Conservation (phyloP, 2,797 vertebrate genomes). For the Amblyraja radiata region DNA sequence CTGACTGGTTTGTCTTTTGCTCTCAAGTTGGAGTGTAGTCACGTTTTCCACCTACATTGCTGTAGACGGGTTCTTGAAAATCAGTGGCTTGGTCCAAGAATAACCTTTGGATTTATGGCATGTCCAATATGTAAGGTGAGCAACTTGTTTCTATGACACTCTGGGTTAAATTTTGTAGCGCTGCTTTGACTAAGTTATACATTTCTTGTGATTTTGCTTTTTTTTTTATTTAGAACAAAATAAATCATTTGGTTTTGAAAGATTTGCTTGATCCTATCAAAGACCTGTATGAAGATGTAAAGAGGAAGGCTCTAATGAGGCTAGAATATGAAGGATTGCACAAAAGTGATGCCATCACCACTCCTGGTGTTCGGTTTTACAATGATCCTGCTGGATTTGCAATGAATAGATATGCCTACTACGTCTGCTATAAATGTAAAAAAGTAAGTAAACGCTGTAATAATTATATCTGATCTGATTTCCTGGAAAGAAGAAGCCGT, state of each 20-base stretch:
- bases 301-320: slow-evolving; percentile 94
- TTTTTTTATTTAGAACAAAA: slow-evolving; percentile 84
- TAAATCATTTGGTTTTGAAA: slow-evolving; percentile 93
- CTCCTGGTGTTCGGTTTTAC: slow-evolving; percentile 92
- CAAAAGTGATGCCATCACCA: slow-evolving; percentile 97
- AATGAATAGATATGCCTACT: slow-evolving; percentile 98
- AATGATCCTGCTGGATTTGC: slow-evolving; percentile 96
- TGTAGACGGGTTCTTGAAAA: slow-evolving; percentile 93
- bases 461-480: not conserved
- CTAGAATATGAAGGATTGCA: slow-evolving; percentile 94
- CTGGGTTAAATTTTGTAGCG: not conserved
- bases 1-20: not conserved
- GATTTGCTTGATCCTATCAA: slow-evolving; percentile 96
- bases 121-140: slow-evolving; percentile 98
- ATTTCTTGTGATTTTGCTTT: slow-evolving; percentile 42
- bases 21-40: slow-evolving; percentile 89
- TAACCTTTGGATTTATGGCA: slow-evolving; percentile 97
- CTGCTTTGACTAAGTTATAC: not conserved
- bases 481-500: no score
- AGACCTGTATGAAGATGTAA: slow-evolving; percentile 95
- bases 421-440: slow-evolving; percentile 98
- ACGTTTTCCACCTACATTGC: slow-evolving; percentile 96
- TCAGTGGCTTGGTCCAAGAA: slow-evolving; percentile 93
- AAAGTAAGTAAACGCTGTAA: slow-evolving; percentile 66
- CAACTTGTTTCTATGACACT: not conserved